Base-by-base conservation (phyloP, 2,797 vertebrate species). In the Acanthurus lineatus region DNA sequence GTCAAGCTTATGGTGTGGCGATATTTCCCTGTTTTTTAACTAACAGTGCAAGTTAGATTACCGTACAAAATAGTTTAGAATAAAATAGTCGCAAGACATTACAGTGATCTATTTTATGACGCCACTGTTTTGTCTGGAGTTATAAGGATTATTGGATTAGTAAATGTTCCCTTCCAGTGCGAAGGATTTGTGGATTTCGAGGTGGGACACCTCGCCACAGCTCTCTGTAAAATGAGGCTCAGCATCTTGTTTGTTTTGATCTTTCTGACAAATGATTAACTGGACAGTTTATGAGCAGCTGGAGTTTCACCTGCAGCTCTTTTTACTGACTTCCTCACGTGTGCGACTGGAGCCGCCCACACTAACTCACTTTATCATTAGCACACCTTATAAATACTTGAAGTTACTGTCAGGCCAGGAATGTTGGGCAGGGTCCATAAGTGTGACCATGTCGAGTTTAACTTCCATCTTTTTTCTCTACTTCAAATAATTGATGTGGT, bases 251-350 rank as follows among this genome's bases (percentile, higher is more conserved):
- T 83, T 82, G 80, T 87, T 90, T 87, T 78, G 12, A 75, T 84
- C 65, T 73, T 57, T 74, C 32, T 81, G 57, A 54, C 47, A 1
- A 90, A 89, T 91, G 65, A 88, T 89, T 91, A 83, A 87, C 88
- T 40, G 44, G 28, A 68, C 54, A 51, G 68, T 83, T 81, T 42
- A 69, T 28, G 79, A 82, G 85, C 76, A 56, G 49, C 80, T 68
- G 79, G 69, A 82, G 72, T 86, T 84, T 74, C 60, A 73, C 69
- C 76, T 73, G 63, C 57, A 10, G 53, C 65, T 63, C 44, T 59
- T 72, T 76, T 63, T 49, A 59, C 49, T 6, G 42, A 75, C 67
- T 5, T 7, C 47, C 63, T 72, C 57, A 68, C 8, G 9, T 78
- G 74, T 77, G 28, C 6, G 20, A 15, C 62, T 20, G 57, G 6